Evolutionary conservation across 2,113 vertebrate species (phyloP).

Genomic region (Sapayoa aenigma): DNA sequence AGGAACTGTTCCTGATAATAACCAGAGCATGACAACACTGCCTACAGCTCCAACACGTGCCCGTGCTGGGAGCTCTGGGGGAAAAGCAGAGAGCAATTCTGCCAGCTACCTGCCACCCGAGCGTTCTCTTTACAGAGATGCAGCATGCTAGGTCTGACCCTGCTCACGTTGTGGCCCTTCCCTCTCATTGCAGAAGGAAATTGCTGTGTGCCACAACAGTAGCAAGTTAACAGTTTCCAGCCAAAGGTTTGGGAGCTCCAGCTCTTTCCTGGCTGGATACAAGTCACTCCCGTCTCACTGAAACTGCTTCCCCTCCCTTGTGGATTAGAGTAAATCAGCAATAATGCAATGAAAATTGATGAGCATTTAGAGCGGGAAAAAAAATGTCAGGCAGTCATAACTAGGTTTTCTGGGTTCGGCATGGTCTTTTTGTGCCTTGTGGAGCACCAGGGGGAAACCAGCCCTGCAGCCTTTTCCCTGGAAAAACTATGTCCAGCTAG

Average conservation of each 20-base stretch:
- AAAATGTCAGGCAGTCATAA: background rate
- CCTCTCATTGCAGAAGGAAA: background rate
- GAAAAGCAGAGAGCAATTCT: background rate
- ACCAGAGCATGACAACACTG: slow-evolving; percentile 16
- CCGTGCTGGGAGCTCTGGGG: background rate
- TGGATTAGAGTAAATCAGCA: background rate
- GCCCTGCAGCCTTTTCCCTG: background rate
- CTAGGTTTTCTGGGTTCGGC: background rate
- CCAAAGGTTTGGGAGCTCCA: background rate
- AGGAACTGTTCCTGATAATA: slow-evolving; percentile 17
- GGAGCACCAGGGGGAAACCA: background rate
- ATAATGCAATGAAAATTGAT: background rate
- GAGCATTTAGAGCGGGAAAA: background rate
- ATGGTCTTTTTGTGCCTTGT: background rate
- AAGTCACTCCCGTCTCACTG: background rate
- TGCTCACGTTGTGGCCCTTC: background rate
- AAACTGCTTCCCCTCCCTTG: background rate
- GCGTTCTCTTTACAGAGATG: background rate
- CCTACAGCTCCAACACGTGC: background rate
- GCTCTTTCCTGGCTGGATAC: background rate
- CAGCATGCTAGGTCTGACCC: background rate
- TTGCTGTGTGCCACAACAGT: fast-evolving
- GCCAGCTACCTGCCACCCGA: background rate
- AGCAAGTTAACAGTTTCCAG: background rate
- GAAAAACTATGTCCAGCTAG: background rate